Evolutionary conservation across 2,797 vertebrate genomes (phyloP).

Genomic region (Leptatherina wallacei): DNA sequence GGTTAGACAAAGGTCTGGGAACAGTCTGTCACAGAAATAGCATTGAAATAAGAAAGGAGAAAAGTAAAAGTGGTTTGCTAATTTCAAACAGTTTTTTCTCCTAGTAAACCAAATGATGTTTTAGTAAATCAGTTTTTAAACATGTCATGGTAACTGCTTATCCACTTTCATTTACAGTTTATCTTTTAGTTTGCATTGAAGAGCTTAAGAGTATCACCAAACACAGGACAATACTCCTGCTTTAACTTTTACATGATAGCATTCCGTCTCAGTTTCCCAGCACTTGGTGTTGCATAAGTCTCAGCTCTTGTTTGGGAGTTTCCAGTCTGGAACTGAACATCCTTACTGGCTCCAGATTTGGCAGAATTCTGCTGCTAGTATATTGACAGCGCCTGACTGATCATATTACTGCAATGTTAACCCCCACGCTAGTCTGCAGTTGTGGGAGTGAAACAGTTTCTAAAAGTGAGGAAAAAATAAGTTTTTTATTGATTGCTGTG

Average conservation of each 20-base stretch:
- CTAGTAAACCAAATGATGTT: slow-evolving; percentile 3
- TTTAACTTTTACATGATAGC: slow-evolving; percentile 14
- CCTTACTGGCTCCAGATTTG: slow-evolving; percentile 57
- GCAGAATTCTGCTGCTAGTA: slow-evolving; percentile 56
- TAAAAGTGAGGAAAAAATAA: slow-evolving; percentile 40
- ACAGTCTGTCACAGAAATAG: slow-evolving; percentile 8
- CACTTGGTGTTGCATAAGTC: slow-evolving; percentile 35
- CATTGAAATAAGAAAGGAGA: slow-evolving; percentile 20
- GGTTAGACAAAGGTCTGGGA: slow-evolving; percentile 18
- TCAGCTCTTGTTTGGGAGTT: slow-evolving; percentile 55
- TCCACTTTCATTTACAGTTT: background rate
- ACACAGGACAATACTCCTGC: slow-evolving; percentile 10
- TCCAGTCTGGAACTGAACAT: slow-evolving; percentile 62
- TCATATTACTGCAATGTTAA: slow-evolving; percentile 63
- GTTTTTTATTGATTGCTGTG: slow-evolving; percentile 61
- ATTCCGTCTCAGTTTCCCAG: slow-evolving; percentile 20
- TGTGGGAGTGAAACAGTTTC: slow-evolving; percentile 44
- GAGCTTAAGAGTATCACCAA: background rate
- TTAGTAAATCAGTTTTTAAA: background rate
- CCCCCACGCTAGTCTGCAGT: slow-evolving; percentile 51
- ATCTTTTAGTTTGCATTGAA: background rate
- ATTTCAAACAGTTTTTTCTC: slow-evolving; percentile 20
- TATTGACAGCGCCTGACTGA: slow-evolving; percentile 65
- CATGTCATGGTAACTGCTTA: slow-evolving; percentile 4
- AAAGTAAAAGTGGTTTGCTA: slow-evolving; percentile 30